These are phyloP conservation scores for Triplophysa siluroides DNA, from an alignment of 2,113 vertebrate species.

Conservation along the genomic window DNA sequence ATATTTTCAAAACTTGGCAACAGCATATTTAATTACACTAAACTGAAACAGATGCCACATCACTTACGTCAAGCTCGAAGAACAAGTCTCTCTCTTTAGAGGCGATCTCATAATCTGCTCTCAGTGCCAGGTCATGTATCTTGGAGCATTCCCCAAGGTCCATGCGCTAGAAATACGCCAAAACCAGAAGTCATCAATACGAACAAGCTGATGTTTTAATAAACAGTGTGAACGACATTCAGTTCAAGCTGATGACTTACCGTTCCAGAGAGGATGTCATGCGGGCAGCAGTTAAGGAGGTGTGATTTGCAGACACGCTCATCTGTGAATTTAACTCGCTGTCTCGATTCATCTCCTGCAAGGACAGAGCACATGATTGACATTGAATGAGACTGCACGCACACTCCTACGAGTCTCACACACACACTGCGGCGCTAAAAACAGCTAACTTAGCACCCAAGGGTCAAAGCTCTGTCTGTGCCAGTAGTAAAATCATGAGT, in stretches of 20 bases:
- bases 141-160: conserved; percentile 98
- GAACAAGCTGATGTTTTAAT: background rate
- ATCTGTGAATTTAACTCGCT: conserved; percentile 98
- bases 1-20: too few species aligned
- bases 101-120: conserved; percentile 98
- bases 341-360: conserved; percentile 96
- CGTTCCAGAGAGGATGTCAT: conserved; percentile 97
- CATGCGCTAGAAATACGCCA: conserved; percentile 85
- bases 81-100: conserved; percentile 97
- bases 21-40: too few species aligned
- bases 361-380: conserved; percentile 82
- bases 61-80: conserved; percentile 98
- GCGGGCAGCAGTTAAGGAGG: conserved; percentile 97
- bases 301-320: conserved; percentile 99
- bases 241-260: conserved; percentile 74
- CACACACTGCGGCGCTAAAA: conserved; percentile 29
- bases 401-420: conserved; percentile 24
- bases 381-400: conserved; percentile 65
- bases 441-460: conserved; percentile 23
- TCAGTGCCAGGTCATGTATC: conserved; percentile 95
- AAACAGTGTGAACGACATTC: background rate
- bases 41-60: too few species aligned
- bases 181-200: background rate
- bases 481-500: conserved; percentile 21
- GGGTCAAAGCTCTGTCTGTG: conserved; percentile 35